Evolutionary conservation across 2,888 invertebrate species (phyloP), one percentile per base, ranked within the genome.

Genomic region (Neoitamus cyanurus): DNA sequence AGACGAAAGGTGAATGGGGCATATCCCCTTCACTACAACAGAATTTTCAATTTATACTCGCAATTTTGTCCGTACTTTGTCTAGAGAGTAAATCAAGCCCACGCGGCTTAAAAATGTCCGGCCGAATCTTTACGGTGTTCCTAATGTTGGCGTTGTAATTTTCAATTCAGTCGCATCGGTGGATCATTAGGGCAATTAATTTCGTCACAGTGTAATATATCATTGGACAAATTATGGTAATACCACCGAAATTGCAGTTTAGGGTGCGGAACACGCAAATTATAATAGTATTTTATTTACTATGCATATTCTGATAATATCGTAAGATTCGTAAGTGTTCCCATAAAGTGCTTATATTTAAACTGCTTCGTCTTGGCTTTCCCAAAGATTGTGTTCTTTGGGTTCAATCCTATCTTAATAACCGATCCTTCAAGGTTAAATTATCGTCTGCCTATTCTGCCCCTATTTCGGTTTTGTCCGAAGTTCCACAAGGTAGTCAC

Each of bases 1-100:
- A 42, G 58, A 42, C 34, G 73, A 36, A 73, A 15, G n/a, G 75
- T 75, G 75, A 75, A 75, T 75, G 75, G 37, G 28, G 25, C 75
- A 3, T 36, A 31, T 15, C 75, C 75, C 75, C 75, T 75, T 75
- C 75, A 75, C 75, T 28, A 25, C 28, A 34, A 34, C 37, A 75
- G 75, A 42, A 75, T 75, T 46, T 75, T 75, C 42, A 46, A 75
- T 42, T 75, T 75, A 48, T 13, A 75, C 75, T 25, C 42, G 25
- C 20, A 75, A 75, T 75, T 42, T 58, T 9, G 25, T 11, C 58
- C 9, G 25, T 15, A 25, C 11, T 58, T 25, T 25, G 58, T 20
- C 25, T 25, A 9, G 20, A 20, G 58, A 58, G 3, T 25, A 58
- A 58, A 58, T 4, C n/a, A 5, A 25, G 58, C 58, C 25, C 25